Base-by-base conservation (phyloP, 2,888 invertebrate genomes). In the Nematopogon swammerdamellus region DNA sequence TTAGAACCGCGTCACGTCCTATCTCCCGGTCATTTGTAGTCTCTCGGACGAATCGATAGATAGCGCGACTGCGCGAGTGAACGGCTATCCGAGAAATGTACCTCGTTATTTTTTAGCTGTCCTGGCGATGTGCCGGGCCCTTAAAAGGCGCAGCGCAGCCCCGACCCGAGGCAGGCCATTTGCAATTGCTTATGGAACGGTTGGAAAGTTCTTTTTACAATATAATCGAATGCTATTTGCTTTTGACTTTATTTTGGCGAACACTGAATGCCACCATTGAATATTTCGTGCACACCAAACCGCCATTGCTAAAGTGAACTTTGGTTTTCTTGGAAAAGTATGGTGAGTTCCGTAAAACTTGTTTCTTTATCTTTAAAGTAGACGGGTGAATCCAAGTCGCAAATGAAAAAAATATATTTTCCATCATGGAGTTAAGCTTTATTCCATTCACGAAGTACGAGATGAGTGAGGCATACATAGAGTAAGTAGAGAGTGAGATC, bases 181-280 rank as follows among this genome's bases (percentile, higher is more conserved):
- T 79, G 75, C 77, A 75, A 77, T 73, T 76, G 68, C 72, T 77
- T 77, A 76, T 76, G 76, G 76, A 72, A 74, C 74, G 75, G 65
- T 65, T 67, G 67, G 71, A 68, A 67, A 72, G 68, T 70, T 72
- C 71, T 76, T 79, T 79, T 76, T 76, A 71, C 67, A 72, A 71
- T 76, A 75, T 75, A 76, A 76, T 75, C 76, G 36, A 36, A 8
- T 14, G 36, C n/a, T 14, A 14, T 36, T 36, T 36, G 8, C 8
- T 3, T 36, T 25, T 25, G 5, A 25, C 8, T 25, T 25, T 25
- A 25, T 25, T 25, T 25, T 8, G 25, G 25, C 25, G 25, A 25
- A 25, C 8, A 6, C 25, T 25, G 5, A 25, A 25, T 25, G 25
- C 25, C 5, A 6, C 8, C 25, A 25, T 6, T 25, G 5, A 25